Evolutionary conservation across 1,140 invertebrate species (phyloP).

Genomic region (Drosophila gunungcola): DNA sequence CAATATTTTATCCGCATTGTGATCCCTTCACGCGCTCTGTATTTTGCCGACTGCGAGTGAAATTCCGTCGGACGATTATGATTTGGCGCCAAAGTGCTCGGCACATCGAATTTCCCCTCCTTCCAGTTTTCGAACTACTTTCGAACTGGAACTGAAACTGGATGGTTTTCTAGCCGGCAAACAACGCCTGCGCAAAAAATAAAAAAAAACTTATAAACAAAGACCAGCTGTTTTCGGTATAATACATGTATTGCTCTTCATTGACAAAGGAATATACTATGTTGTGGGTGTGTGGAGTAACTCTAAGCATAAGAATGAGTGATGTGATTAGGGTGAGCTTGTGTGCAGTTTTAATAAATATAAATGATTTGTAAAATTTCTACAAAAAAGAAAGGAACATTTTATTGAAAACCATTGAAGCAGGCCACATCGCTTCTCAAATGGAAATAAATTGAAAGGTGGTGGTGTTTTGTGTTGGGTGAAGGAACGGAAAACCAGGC

Average conservation of each 20-base stretch:
- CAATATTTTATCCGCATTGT: slow-evolving; percentile 8
- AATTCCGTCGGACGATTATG: neutral
- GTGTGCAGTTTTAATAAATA: slow-evolving; percentile 24
- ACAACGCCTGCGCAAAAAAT: slow-evolving; percentile 48
- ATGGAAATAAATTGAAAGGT: slow-evolving; percentile 23
- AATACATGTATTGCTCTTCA: slow-evolving; percentile 31
- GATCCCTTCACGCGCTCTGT: slow-evolving; percentile 64
- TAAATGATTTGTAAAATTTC: slow-evolving; percentile 35
- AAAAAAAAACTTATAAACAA: slow-evolving; percentile 53
- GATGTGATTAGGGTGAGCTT: slow-evolving; percentile 23
- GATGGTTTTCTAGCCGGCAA: slow-evolving; percentile 56
- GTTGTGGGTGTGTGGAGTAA: neutral
- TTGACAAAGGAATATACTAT: slow-evolving; percentile 35
- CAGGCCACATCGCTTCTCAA: neutral
- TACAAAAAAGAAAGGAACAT: neutral
- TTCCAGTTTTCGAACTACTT: slow-evolving; percentile 56
- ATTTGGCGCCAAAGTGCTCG: slow-evolving; percentile 66
- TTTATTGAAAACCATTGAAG: slow-evolving; percentile 25
- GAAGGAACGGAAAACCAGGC: slow-evolving; percentile 11
- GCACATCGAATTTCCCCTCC: slow-evolving; percentile 59
- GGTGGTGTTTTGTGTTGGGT: neutral
- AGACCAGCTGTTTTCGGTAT: slow-evolving; percentile 45
- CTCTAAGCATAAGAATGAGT: slow-evolving; percentile 6
- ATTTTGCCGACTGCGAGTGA: slow-evolving; percentile 43
- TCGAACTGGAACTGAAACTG: slow-evolving; percentile 63